phyloP scores from a whole-genome alignment of 92 coral and sea anemone species.

The Zoanthus sociatus region DNA sequence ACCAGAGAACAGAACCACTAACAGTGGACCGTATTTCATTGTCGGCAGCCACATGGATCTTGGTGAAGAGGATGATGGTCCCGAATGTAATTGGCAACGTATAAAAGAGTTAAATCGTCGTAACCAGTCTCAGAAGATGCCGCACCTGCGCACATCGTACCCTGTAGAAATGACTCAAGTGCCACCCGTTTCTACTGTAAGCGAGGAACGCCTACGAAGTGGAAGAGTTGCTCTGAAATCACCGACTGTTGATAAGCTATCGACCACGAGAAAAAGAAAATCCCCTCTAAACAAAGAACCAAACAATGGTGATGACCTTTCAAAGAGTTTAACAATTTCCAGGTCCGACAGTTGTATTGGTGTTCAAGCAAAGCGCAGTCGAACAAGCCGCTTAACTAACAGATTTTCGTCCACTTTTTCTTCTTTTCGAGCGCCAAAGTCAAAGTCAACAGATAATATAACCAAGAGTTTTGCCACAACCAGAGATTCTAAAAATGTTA shows the following conservation, averaged over 20 bases:
- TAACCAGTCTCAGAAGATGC: conserved; percentile 79
- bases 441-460: conserved; percentile 76
- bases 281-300: conserved; percentile 41
- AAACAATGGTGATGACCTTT: conserved; percentile 38
- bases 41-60: conserved; percentile 75
- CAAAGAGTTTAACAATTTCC: conserved; percentile 52
- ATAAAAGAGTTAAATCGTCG: conserved; percentile 89
- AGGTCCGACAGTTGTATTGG: conserved; percentile 71
- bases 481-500: conserved; percentile 24
- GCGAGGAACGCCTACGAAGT: conserved; percentile 65
- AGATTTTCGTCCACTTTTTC: conserved; percentile 69
- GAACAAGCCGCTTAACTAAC: conserved; percentile 65
- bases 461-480: conserved; percentile 55
- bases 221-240: conserved; percentile 50
- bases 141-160: conserved; percentile 96
- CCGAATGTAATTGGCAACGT: conserved; percentile 86
- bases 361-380: conserved; percentile 65
- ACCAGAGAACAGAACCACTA: conserved; percentile 84
- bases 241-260: conserved; percentile 50
- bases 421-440: conserved; percentile 68
- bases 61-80: conserved; percentile 76
- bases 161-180: conserved; percentile 92
- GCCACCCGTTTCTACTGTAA: conserved; percentile 64
- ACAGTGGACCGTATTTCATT: conserved; percentile 81
- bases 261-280: conserved; percentile 71